phyloP scores from a whole-genome alignment of 2,113 vertebrate genomes.

The Tragelaphus imberbis region DNA sequence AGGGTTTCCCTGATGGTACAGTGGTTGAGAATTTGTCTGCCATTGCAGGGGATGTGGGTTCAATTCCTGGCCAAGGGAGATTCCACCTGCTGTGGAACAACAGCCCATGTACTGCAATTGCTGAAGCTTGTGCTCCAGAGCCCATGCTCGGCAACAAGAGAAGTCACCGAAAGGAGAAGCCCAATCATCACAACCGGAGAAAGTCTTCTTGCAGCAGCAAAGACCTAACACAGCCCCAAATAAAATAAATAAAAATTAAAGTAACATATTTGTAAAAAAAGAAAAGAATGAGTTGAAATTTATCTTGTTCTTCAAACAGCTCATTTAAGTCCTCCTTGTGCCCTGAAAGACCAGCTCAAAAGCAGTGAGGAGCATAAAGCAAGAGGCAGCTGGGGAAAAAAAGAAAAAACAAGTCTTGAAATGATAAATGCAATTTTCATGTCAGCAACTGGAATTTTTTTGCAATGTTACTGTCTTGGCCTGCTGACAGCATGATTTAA shows the following conservation, averaged over 20 bases:
- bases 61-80: neutral
- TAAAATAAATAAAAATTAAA: neutral
- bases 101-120: no score
- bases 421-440: constrained; percentile 73
- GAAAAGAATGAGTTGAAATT: neutral
- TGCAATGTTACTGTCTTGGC: constrained; percentile 71
- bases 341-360: constrained; percentile 43
- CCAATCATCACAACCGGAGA: neutral
- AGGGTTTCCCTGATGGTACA: neutral
- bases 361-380: constrained; percentile 15
- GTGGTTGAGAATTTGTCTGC: neutral
- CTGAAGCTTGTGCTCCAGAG: neutral
- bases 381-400: constrained; percentile 34
- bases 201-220: neutral
- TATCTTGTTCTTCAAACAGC: neutral
- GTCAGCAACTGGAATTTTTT: constrained; percentile 72
- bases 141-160: neutral
- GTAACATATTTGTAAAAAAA: neutral
- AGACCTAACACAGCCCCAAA: neutral
- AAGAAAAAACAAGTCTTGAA: constrained; percentile 20
- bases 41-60: neutral
- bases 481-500: constrained; percentile 80
- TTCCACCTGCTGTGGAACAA: neutral
- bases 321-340: constrained; percentile 71
- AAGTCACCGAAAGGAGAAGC: neutral